Evolutionary conservation across 2,797 vertebrate genomes (phyloP).

Genomic region (Erithacus rubecula): DNA sequence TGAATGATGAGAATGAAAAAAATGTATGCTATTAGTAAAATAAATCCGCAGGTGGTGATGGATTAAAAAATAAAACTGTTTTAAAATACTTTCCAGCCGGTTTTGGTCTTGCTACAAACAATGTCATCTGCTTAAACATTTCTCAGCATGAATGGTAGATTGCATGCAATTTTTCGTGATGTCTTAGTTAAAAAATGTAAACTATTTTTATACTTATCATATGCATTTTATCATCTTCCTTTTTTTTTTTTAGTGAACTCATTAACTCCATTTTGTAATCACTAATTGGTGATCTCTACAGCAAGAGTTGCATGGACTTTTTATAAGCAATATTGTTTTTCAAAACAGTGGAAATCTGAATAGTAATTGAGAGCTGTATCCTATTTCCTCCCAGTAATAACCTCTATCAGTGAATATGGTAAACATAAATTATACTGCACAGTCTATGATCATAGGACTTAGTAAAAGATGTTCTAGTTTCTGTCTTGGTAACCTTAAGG

Average conservation of each 20-base stretch:
- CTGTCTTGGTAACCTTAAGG: not conserved
- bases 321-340: not conserved
- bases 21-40: not conserved
- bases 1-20: not conserved
- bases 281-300: not conserved
- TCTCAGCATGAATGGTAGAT: not conserved
- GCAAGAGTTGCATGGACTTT: not conserved
- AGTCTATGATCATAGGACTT: not conserved
- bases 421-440: not conserved
- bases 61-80: not conserved
- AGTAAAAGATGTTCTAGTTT: not conserved
- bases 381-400: constrained; percentile 13
- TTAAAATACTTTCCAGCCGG: not conserved
- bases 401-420: constrained; percentile 9
- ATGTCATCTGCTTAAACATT: not conserved
- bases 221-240: not conserved
- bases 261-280: not conserved
- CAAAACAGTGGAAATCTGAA: constrained; percentile 14
- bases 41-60: not conserved
- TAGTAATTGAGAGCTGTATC: not conserved
- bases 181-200: not conserved
- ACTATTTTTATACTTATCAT: not conserved
- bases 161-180: not conserved
- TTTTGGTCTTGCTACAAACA: not conserved
- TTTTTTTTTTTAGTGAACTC: not conserved